Conservation (phyloP, 1,140 invertebrate genomes). For the Caligus rogercresseyi region DNA sequence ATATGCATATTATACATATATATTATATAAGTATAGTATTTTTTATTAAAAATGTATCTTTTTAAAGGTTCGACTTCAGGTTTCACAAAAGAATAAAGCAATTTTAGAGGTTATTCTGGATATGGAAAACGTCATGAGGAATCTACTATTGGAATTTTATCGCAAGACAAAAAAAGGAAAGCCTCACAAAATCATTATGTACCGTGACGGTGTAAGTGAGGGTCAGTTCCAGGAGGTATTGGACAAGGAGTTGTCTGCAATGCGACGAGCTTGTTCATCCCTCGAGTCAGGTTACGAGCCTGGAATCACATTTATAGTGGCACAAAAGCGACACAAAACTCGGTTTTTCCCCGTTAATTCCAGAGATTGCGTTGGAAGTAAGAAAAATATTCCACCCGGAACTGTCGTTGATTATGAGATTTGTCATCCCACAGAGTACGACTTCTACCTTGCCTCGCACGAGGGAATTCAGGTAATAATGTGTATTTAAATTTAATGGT, state of each 20-base stretch:
- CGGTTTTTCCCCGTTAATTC: constrained; percentile 26
- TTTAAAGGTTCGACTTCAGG: constrained; percentile 5
- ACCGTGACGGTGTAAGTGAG: constrained; percentile 61
- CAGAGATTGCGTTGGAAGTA: constrained; percentile 19
- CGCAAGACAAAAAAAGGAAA: background rate
- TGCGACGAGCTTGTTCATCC: constrained; percentile 26
- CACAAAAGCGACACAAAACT: constrained; percentile 34
- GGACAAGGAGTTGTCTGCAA: constrained; percentile 11
- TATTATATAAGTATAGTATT: no score
- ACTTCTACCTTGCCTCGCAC: constrained; percentile 64
- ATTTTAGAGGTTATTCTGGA: constrained; percentile 39
- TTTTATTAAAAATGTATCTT: no score
- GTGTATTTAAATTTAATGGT: background rate
- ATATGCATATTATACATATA: no score
- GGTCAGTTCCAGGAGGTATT: constrained; percentile 54
- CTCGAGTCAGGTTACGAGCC: constrained; percentile 28
- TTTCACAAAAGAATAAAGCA: constrained; percentile 28
- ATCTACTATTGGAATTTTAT: constrained; percentile 2
- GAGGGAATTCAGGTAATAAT: constrained; percentile 40
- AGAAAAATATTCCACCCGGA: constrained; percentile 55
- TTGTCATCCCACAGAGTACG: constrained; percentile 55
- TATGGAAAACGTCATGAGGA: constrained; percentile 31
- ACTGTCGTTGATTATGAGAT: constrained; percentile 64
- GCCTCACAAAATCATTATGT: constrained; percentile 30
- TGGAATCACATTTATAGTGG: constrained; percentile 32